Evolutionary conservation across 1,140 invertebrate species (phyloP), one percentile per base, ranked within the genome.

Genomic region (Pseudomyrmex gracilis): DNA sequence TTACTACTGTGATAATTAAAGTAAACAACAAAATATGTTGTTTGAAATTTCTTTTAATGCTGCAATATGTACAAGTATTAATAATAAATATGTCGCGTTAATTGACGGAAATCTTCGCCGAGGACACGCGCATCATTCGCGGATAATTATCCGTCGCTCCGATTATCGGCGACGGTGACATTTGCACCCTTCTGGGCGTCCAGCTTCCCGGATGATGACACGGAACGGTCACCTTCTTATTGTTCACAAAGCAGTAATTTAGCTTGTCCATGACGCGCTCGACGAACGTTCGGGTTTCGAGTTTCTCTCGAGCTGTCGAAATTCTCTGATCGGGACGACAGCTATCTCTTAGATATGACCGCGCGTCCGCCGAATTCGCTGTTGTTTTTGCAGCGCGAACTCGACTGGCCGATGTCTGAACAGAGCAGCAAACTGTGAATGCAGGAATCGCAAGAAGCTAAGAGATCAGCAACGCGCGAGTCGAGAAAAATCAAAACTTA

Each of bases 101-200:
- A 68, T 57, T 22, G 34, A 78, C 8, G 9, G 0, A 45, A 22
- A 45, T 68, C 57, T 57, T 78, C 2, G 43, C 51, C 15, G 10
- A 51, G 4, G 13, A 78, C 15, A 61, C 10, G 0, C 22, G 20
- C n/a, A 57, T 45, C n/a, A 57, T 45, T 34, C 13, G 34, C 12
- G 17, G 17, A n/a, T 34, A 34, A 0, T 4, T 55, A 15, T 47
- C 4, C 17, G 2, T 64, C 13, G 1, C 64, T 47, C 49, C 15
- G 47, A 49, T 74, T 12, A 1, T 47, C 20, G 13, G 13, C 13
- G 45, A 34, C 17, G 13, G 22, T 24, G 12, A n/a, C 9, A 74
- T n/a, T 3, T 57, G 64, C 1, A 78, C 17, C 68, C 49, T 68
- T 78, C 53, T 58, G 15, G 76, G 64, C 47, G 15, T 78, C 9